These are phyloP conservation scores for Strigamia crassipes DNA, from an alignment of 2,888 invertebrate genomes.

Conservation along the genomic window DNA sequence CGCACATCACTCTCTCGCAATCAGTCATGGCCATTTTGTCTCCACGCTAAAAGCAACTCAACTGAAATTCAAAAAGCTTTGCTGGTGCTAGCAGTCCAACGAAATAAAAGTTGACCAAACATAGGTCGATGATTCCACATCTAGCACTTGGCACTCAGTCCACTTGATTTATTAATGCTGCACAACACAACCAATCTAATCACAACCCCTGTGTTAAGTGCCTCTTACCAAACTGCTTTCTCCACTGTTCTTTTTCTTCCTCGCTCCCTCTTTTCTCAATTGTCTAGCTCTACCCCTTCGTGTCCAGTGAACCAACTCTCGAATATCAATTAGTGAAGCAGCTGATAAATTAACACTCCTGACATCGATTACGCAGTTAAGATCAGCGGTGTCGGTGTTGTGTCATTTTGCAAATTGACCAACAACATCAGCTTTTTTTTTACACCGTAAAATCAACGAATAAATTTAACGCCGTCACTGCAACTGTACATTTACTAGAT, in stretches of 20 bases:
- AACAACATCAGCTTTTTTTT: slow-evolving; percentile 22
- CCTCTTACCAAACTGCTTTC: slow-evolving; percentile 25
- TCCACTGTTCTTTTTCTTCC: not conserved
- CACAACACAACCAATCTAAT: slow-evolving; percentile 40
- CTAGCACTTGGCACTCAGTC: slow-evolving; percentile 40
- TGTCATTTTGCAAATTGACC: slow-evolving; percentile 27
- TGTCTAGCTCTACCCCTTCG: not conserved
- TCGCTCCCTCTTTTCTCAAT: not conserved
- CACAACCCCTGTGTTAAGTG: slow-evolving; percentile 40
- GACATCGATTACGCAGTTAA: not conserved
- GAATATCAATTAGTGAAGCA: slow-evolving; percentile 32
- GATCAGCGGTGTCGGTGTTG: not conserved
- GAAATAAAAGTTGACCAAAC: slow-evolving; percentile 32
- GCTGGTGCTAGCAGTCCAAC: not conserved
- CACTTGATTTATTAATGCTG: slow-evolving; percentile 40
- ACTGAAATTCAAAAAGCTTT: not conserved
- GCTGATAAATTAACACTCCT: slow-evolving; percentile 28
- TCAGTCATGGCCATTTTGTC: not conserved
- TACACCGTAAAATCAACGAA: not conserved
- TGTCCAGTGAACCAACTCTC: not conserved
- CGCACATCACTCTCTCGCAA: not conserved
- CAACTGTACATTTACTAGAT: too few species aligned
- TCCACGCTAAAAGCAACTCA: not conserved
- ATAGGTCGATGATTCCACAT: slow-evolving; percentile 33
- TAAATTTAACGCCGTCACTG: not conserved